Evolutionary conservation across 2,888 invertebrate species (phyloP), one percentile per base, ranked within the genome.

Genomic region (Polydrusus pterygomalis): DNA sequence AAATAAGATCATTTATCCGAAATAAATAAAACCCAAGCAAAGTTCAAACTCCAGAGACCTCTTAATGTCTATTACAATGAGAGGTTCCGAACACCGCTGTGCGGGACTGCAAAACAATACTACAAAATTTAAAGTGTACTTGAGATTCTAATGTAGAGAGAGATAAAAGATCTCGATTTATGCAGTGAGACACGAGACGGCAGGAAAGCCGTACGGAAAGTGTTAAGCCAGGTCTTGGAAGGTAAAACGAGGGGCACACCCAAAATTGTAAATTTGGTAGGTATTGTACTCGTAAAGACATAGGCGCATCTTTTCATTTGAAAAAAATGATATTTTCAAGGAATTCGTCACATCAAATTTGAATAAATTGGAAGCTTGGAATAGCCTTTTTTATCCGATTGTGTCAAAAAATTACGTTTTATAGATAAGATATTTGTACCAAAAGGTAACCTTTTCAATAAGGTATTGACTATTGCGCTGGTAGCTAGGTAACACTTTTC

Each of bases 221-320:
- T 63, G 43, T 47, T 47, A 45, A 63, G 63, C 43, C 40, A 40
- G 63, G 63, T 63, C 47, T 45, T 43, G 63, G 18, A 63, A 63
- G 43, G 25, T 63, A 63, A 63, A 63, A 63, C 25, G 43, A 63
- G 43, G 9, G 56, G 34, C 56, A 30, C 34, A 34, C 56, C 56
- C 56, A 56, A 56, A 56, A 56, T 56, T 56, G 30, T 56, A 54
- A 56, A 56, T 34, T 56, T 56, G 56, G 56, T n/a, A n/a, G n/a
- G n/a, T 34, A 56, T 30, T 56, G 56, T 56, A 30, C 30, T 30
- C 30, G 30, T 30, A 34, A 56, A 56, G 34, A 3, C 56, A 56
- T 56, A 15, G 13, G 34, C 56, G 56, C 30, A 56, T 15, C 15
- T 3, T 15, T 6, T 2, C 10, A 15, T 56, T 56, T 34, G 2